Base-by-base conservation (phyloP, 2,888 invertebrate genomes). In the Acleris cristana region DNA sequence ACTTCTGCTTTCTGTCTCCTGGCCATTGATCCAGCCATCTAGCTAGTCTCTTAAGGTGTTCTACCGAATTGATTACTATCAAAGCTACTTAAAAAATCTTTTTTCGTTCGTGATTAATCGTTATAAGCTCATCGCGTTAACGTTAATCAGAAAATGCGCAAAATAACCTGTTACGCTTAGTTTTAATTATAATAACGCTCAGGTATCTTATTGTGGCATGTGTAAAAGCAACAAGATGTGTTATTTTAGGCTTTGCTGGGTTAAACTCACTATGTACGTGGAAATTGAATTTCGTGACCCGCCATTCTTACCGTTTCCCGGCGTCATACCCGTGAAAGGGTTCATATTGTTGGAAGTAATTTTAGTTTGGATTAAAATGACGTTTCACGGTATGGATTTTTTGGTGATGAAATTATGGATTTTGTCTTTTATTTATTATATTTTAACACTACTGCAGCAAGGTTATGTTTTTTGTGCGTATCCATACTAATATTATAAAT, bases 191-290 rank as follows among this genome's bases (percentile, higher is more conserved):
- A 48, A 48, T 18, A 18, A n/a, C 48, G 7, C 16, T 18, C 18
- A 48, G 48, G 48, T 48, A n/a, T 45, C 16, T n/a, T 18, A 48
- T 6, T 18, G 45, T 14, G 18, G 16, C 19, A 45, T 53, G 45
- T 61, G 53, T 34, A 40, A 23, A 19, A 19, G 51, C 48, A 52
- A 48, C 58, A 53, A 19, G n/a, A 49, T 34, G 12, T 65, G 51
- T 66, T 66, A 62, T 66, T 66, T 66, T 66, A 62, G 66, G 66
- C 56, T 66, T 56, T 48, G 23, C n/a, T 3, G 26, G 49, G 61
- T 30, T 56, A 23, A 52, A 52, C 34, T 52, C 44, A 10, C 55
- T 45, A 57, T 52, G 45, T 51, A 51, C 52, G 56, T 52, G 61
- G 57, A 66, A 57, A 66, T 66, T 57, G 61, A 66, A 66, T 62